A percentile compares a stretch with the other conserved stretches of the same genome.
These are phyloP conservation scores for Ormyrus nitidulus DNA, from an alignment of 2,888 invertebrate genomes.

Conservation along the genomic window DNA sequence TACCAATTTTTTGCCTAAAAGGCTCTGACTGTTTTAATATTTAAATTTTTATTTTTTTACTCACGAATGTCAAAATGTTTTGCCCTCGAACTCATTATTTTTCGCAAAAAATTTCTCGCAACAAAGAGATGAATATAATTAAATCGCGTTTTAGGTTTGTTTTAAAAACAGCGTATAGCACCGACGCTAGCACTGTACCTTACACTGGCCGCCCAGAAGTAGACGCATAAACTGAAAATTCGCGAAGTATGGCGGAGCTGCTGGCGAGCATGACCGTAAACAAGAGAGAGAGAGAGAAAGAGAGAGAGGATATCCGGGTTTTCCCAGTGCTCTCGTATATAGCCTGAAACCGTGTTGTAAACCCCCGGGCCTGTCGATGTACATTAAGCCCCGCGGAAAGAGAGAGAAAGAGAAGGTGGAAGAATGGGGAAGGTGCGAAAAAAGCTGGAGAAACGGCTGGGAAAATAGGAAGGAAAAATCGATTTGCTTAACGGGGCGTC, in stretches of 20 bases:
- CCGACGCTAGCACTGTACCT: not conserved
- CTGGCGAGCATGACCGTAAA: conserved; percentile 56
- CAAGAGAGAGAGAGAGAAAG: conserved; percentile 28
- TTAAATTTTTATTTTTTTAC: too few relatives aligned
- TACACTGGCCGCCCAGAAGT: conserved; percentile 11
- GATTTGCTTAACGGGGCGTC: not conserved
- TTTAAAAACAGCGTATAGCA: not conserved
- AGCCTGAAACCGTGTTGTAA: too few relatives aligned
- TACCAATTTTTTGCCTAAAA: too few relatives aligned
- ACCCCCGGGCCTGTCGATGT: too few relatives aligned
- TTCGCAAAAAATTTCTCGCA: too few relatives aligned
- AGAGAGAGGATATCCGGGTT: conserved; percentile 14
- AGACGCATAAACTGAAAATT: conserved; percentile 63
- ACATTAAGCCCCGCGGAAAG: not conserved
- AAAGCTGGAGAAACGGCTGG: not conserved
- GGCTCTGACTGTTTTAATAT: too few relatives aligned
- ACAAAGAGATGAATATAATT: not conserved
- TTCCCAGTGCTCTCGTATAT: too few relatives aligned
- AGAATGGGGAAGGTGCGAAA: not conserved
- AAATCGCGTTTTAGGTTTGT: not conserved
- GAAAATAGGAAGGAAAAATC: not conserved
- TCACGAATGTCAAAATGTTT: too few relatives aligned
- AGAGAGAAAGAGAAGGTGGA: conserved; percentile 17
- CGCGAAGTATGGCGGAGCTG: conserved; percentile 56
- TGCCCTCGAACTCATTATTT: too few relatives aligned